Evolutionary conservation across 1,140 invertebrate species (phyloP).

Genomic region (Zaprionus tsacasi): DNA sequence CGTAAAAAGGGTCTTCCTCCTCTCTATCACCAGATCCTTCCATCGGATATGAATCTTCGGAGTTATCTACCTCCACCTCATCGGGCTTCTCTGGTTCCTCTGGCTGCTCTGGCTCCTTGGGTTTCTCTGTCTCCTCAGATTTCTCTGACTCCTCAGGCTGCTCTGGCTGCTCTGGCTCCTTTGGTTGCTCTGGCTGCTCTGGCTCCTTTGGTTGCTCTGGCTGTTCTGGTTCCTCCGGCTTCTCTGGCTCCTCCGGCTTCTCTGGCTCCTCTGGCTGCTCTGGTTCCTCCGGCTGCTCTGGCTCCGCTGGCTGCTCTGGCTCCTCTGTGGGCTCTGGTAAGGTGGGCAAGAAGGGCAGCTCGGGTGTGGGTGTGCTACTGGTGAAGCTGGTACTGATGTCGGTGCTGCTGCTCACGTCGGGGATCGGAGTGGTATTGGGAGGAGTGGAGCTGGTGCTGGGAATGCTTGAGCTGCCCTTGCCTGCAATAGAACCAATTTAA

Average conservation of each 20-base stretch:
- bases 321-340: background rate
- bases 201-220: background rate
- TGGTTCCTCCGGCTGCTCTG: background rate
- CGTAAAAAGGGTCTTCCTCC: background rate
- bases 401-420: background rate
- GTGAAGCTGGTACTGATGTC: background rate
- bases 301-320: conserved; percentile 4
- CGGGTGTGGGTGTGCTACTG: background rate
- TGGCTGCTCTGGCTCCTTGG: background rate
- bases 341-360: background rate
- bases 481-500: background rate
- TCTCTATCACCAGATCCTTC: background rate
- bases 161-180: background rate
- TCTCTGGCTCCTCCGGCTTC: background rate
- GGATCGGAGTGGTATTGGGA: background rate
- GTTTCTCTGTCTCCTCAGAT: background rate
- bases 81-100: background rate
- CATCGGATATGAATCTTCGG: background rate
- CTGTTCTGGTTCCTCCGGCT: background rate
- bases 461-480: background rate
- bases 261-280: background rate
- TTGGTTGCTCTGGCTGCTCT: background rate
- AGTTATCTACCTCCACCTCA: too few species aligned
- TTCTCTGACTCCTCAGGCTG: conserved; percentile 11
- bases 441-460: conserved; percentile 4